Conservation (phyloP, 2,113 vertebrate species). For the Colossoma macropomum region DNA sequence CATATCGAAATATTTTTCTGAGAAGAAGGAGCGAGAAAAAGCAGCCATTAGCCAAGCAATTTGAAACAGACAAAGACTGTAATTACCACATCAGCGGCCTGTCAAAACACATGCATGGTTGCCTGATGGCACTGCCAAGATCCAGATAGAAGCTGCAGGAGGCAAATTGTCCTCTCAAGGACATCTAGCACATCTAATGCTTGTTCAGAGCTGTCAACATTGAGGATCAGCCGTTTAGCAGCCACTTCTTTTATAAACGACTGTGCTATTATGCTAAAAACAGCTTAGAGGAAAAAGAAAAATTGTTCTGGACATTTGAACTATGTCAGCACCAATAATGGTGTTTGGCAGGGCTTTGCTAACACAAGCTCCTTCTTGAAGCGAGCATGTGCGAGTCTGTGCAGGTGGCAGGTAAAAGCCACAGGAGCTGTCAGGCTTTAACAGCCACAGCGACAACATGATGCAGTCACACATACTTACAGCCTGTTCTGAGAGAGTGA, state of each 20-base stretch:
- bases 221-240: background rate
- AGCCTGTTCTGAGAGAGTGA: background rate
- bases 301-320: background rate
- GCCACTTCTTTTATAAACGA: background rate
- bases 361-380: background rate
- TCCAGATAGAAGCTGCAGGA: conserved; percentile 22
- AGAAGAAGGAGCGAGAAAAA: conserved; percentile 21
- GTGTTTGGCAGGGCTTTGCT: background rate
- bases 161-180: conserved; percentile 20
- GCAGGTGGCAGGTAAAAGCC: background rate
- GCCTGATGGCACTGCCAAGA: conserved; percentile 13
- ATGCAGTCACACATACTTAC: background rate
- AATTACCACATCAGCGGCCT: conserved; percentile 51
- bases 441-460: background rate
- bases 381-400: background rate
- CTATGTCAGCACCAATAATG: background rate
- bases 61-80: conserved; percentile 21
- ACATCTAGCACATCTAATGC: conserved; percentile 11
- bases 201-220: background rate
- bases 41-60: conserved; percentile 26
- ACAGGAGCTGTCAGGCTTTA: background rate
- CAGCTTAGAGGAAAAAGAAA: background rate
- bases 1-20: conserved; percentile 83
- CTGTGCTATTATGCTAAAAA: background rate
- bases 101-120: conserved; percentile 35